phyloP scores from a whole-genome alignment of 2,113 vertebrate species.

The Gulo gulo region DNA sequence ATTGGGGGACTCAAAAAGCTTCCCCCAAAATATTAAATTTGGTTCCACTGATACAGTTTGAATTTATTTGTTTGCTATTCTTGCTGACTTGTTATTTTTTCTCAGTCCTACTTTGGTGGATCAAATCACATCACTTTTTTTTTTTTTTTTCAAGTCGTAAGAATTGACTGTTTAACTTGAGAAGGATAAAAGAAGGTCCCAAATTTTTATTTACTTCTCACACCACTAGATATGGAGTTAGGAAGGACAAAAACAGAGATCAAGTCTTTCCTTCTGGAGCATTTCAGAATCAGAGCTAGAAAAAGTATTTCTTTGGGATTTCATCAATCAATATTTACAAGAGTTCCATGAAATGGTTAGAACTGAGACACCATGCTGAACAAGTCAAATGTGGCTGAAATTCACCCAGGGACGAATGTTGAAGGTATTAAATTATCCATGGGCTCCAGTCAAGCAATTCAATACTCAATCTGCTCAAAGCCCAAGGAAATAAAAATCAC shows the following conservation, averaged over 20 bases:
- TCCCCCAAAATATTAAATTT: neutral
- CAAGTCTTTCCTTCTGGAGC: neutral
- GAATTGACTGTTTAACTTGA: neutral
- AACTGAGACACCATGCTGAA: slow-evolving; percentile 64
- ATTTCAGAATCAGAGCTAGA: slow-evolving; percentile 46
- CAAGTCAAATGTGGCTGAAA: slow-evolving; percentile 80
- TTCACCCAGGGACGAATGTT: slow-evolving; percentile 74
- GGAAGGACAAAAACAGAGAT: neutral
- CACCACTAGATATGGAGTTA: neutral
- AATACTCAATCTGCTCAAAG: slow-evolving; percentile 77
- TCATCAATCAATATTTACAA: slow-evolving; percentile 79
- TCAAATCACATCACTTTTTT: neutral
- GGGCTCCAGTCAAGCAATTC: slow-evolving; percentile 75
- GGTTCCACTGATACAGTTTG: neutral
- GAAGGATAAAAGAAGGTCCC: neutral
- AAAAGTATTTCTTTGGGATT: slow-evolving; percentile 75
- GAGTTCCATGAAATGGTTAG: slow-evolving; percentile 79
- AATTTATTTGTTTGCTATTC: neutral
- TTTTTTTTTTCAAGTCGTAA: neutral
- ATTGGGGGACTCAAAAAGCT: neutral
- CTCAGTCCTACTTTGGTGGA: neutral
- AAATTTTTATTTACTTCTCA: neutral
- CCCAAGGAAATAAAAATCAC: slow-evolving; percentile 78
- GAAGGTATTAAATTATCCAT: slow-evolving; percentile 78
- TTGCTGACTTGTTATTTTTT: neutral